phyloP scores from a whole-genome alignment of 2,797 vertebrate genomes.

The Ibycter americanus region DNA sequence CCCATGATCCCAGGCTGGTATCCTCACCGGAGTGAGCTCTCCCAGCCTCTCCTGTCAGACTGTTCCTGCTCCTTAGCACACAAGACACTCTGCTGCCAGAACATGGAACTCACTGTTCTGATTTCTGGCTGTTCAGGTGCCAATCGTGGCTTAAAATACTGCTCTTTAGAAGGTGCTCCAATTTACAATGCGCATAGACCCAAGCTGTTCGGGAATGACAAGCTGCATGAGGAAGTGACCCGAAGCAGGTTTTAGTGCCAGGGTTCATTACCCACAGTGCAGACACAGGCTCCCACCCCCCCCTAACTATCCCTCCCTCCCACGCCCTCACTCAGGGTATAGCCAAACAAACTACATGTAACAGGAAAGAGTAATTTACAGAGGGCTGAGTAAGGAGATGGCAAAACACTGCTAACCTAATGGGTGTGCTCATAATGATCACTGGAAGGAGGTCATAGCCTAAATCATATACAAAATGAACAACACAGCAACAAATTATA shows the following conservation, averaged over 20 bases:
- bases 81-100: neutral
- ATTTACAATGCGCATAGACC: neutral
- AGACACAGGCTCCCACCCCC: neutral
- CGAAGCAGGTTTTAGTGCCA: neutral
- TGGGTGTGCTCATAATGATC: neutral
- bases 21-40: neutral
- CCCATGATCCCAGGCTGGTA: neutral
- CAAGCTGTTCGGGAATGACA: neutral
- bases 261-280: neutral
- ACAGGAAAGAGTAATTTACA: neutral
- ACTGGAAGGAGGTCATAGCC: neutral
- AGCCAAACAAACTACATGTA: neutral
- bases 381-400: neutral
- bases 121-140: neutral
- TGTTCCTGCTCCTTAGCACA: neutral
- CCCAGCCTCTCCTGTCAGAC: neutral
- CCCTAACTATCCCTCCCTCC: neutral
- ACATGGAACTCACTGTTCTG: neutral
- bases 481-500: neutral
- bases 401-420: neutral
- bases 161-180: neutral
- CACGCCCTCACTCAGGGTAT: too few species aligned
- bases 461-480: neutral
- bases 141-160: neutral
- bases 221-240: neutral